phyloP scores from a whole-genome alignment of 1,140 invertebrate species.

The Drosophila parabipectinata region DNA sequence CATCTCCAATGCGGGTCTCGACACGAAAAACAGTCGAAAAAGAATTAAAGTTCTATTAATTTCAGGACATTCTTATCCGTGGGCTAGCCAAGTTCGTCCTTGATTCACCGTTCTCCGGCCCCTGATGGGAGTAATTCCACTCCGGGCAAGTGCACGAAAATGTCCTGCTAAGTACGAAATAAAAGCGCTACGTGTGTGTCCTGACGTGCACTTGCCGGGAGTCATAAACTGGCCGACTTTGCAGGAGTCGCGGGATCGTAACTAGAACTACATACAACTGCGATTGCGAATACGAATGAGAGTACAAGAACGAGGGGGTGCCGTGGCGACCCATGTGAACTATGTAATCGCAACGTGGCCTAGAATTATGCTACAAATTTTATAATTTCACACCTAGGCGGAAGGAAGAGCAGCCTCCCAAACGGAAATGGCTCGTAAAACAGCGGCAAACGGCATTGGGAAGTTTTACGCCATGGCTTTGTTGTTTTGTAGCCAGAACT shows the following conservation, averaged over 20 bases:
- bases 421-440: conserved; percentile 74
- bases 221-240: conserved; percentile 49
- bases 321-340: conserved; percentile 16
- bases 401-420: conserved; percentile 40
- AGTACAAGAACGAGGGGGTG: neutral
- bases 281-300: conserved; percentile 12
- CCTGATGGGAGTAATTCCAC: conserved; percentile 24
- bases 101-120: conserved; percentile 4
- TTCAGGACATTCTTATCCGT: neutral
- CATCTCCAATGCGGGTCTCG: neutral
- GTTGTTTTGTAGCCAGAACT: conserved; percentile 15
- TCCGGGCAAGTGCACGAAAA: conserved; percentile 48
- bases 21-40: neutral
- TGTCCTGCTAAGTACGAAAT: conserved; percentile 69
- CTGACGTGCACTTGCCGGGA: conserved; percentile 59
- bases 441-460: conserved; percentile 58
- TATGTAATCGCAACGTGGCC: conserved; percentile 57
- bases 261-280: conserved; percentile 9
- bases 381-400: conserved; percentile 67
- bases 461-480: conserved; percentile 49
- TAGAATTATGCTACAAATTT: conserved; percentile 75
- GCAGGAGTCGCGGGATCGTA: conserved; percentile 20
- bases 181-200: conserved; percentile 63
- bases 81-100: conserved; percentile 1
- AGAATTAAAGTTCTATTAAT: conserved; percentile 3